Base-by-base conservation (phyloP, 2,888 invertebrate species). In the Drosophila maculinotata region DNA sequence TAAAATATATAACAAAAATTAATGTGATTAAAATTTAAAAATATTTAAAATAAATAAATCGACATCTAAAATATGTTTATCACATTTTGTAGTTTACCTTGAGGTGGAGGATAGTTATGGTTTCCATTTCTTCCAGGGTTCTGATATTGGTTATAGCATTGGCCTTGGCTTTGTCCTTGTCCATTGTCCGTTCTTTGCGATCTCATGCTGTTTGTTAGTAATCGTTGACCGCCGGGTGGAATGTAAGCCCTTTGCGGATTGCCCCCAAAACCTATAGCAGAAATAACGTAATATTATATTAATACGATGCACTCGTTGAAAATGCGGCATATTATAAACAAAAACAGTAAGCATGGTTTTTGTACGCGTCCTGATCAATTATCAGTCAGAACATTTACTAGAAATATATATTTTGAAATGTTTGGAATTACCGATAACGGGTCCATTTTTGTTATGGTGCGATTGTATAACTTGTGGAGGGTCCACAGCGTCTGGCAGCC, bases 391-490 rank as follows among this genome's bases (percentile, higher is more conserved):
- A 20, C 20, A 20, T 20, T 20, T 20, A 15, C 10, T 9, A 9
- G 1, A 9, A 0, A 7, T 12, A 9, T 2, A 53, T 39, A 49
- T 25, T 17, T 20, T 39, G 1, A 36, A 44, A 17, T 9, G 2
- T 31, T 42, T 14, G 3, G 3, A 6, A 9, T 91, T 92, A 92
- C 97, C 97, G 69, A 96, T 95, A 88, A 94, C 94, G 5, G 97
- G 96, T 54, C 95, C 92, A 82, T 94, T 94, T 73, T 94, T 93
- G 84, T 93, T 92, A n/a, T 95, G 93, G 31, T 94, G 95, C 0
- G 97, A 96, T 89, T 97, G 97, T 54, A 98, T 92, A 7, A 97
- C 95, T 68, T 93, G 92, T 0, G 94, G 93, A 1, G 98, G 97
- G 76, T 95, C 94, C 57, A 93, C 93, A 14, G 94, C 96, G 1